Evolutionary conservation across 2,888 invertebrate species (phyloP).

Genomic region (Cecidostiba fungosa): DNA sequence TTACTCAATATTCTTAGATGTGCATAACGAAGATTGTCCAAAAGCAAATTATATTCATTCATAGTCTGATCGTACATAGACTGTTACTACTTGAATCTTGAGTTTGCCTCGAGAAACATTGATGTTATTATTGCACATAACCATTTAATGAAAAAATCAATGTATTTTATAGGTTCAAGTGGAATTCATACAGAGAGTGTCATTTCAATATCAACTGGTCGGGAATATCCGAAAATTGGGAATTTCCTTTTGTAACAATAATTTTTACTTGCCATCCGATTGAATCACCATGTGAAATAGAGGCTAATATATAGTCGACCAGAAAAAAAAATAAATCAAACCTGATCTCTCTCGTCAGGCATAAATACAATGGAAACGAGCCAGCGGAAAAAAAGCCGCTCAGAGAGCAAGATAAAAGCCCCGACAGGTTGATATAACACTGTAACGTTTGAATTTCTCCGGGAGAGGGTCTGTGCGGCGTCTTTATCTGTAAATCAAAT

Average conservation of each 20-base stretch:
- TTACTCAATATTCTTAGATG: background rate
- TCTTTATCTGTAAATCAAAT: constrained; percentile 54
- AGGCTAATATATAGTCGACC: background rate
- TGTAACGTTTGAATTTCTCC: constrained; percentile 17
- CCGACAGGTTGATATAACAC: constrained; percentile 15
- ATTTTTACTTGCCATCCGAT: background rate
- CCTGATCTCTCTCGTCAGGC: background rate
- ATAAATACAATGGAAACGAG: background rate
- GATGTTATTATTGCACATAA: background rate
- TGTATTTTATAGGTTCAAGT: background rate
- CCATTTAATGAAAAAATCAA: background rate
- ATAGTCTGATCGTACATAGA: background rate
- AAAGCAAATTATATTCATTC: background rate
- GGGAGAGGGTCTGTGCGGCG: background rate
- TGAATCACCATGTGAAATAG: background rate
- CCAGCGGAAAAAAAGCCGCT: background rate
- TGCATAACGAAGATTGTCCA: background rate
- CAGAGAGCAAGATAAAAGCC: background rate
- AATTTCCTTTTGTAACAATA: too few relatives aligned
- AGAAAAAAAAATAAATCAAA: background rate
- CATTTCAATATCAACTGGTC: too few relatives aligned
- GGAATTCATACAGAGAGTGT: too few relatives aligned
- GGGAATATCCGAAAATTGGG: too few relatives aligned
- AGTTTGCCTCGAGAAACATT: background rate
- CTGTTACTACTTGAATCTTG: background rate